phyloP scores from a whole-genome alignment of 2,797 vertebrate genomes.

The Megaceryle alcyon region DNA sequence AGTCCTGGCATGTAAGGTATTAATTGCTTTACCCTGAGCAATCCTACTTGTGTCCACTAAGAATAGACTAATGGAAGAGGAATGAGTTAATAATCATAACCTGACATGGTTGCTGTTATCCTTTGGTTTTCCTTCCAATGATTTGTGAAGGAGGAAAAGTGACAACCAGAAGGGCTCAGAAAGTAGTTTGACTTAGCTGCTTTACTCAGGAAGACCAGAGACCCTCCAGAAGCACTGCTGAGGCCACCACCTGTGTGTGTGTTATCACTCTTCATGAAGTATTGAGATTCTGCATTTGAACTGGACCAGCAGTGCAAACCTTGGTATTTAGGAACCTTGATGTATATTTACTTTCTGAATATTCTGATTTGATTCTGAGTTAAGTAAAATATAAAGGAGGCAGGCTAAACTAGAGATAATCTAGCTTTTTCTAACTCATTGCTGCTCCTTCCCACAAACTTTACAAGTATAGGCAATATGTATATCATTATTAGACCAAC shows the following conservation, averaged over 20 bases:
- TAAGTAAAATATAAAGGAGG: background rate
- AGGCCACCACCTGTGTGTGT: background rate
- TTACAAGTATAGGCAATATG: background rate
- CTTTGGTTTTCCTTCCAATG: too few relatives aligned
- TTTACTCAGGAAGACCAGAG: background rate
- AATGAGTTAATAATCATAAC: background rate
- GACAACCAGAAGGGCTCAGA: background rate
- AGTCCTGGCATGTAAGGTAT: background rate
- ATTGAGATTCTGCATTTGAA: background rate
- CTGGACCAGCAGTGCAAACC: background rate
- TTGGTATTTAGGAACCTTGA: accelerated
- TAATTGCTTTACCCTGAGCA: background rate
- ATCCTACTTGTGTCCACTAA: background rate
- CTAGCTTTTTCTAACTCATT: background rate
- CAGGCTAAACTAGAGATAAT: background rate
- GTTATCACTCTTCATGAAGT: background rate
- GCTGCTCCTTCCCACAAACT: background rate
- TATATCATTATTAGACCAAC: background rate
- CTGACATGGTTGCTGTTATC: accelerated
- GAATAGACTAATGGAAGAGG: background rate
- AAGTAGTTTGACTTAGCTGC: background rate
- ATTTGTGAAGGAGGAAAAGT: background rate
- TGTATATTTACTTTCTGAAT: background rate
- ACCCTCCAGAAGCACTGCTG: background rate
- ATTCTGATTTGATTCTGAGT: background rate